A percentile compares a stretch with the other conserved stretches of the same genome.
phyloP scores from a whole-genome alignment of 2,797 vertebrate genomes.

The Holocentrus rufus region DNA sequence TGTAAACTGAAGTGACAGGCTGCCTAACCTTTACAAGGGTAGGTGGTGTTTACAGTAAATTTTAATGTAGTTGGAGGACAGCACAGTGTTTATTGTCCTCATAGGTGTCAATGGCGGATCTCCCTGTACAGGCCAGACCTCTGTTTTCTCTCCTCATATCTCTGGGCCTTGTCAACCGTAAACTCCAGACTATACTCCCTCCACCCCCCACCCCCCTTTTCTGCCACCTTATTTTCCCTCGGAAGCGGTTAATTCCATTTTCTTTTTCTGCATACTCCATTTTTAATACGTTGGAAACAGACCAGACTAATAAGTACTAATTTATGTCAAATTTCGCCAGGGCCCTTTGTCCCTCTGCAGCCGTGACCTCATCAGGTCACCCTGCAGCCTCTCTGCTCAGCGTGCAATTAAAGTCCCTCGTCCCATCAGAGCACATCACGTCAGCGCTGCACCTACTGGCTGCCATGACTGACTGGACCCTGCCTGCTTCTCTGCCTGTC shows the following conservation, averaged over 20 bases:
- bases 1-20: background rate
- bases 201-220: conserved; percentile 20
- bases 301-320: conserved; percentile 76
- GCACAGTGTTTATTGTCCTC: conserved; percentile 30
- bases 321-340: conserved; percentile 73
- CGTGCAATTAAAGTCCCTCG: conserved; percentile 75
- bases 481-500: conserved; percentile 11
- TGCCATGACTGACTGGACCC: conserved; percentile 35
- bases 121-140: conserved; percentile 30
- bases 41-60: conserved; percentile 25
- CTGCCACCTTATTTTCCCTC: conserved; percentile 50
- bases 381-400: conserved; percentile 69
- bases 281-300: conserved; percentile 71
- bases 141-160: conserved; percentile 66
- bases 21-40: background rate
- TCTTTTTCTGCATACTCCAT: conserved; percentile 36
- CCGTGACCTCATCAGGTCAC: conserved; percentile 71
- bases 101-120: conserved; percentile 45
- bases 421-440: conserved; percentile 79
- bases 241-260: conserved; percentile 63
- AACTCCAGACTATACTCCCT: conserved; percentile 69
- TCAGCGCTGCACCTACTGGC: conserved; percentile 73
- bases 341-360: conserved; percentile 57
- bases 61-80: background rate
- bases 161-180: conserved; percentile 67